Conservation (phyloP, 2,797 vertebrate genomes). For the Discoglossus pictus region DNA sequence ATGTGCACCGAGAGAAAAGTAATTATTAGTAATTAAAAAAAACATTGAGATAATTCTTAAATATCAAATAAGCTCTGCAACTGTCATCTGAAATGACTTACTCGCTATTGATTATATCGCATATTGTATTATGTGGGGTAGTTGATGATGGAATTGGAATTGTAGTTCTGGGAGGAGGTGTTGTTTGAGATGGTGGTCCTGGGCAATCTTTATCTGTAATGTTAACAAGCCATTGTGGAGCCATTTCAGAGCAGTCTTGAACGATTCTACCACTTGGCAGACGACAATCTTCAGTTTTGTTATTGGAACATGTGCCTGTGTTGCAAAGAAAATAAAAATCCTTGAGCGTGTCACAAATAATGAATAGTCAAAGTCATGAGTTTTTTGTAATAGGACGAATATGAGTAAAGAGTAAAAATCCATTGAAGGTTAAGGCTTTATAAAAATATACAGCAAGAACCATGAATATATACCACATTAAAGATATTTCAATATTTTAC, state of each 20-base stretch:
- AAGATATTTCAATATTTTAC: too few relatives aligned
- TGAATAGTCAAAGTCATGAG: too few relatives aligned
- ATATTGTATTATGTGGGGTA: slow-evolving; percentile 41
- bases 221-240: slow-evolving; percentile 65
- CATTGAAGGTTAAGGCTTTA: too few relatives aligned
- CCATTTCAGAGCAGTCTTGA: slow-evolving; percentile 67
- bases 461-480: too few relatives aligned
- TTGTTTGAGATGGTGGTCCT: neutral
- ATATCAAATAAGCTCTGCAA: too few relatives aligned
- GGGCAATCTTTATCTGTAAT: slow-evolving; percentile 46
- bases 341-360: too few relatives aligned
- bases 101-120: slow-evolving; percentile 68
- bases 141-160: slow-evolving; percentile 37
- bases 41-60: too few relatives aligned
- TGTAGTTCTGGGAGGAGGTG: rapidly evolving
- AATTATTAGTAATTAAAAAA: too few relatives aligned
- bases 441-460: too few relatives aligned
- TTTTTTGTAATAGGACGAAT: too few relatives aligned
- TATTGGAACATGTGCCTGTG: slow-evolving; percentile 72
- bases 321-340: neutral
- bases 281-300: slow-evolving; percentile 68
- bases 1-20: too few relatives aligned
- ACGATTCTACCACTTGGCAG: slow-evolving; percentile 63
- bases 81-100: slow-evolving; percentile 72
- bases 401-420: too few relatives aligned